phyloP scores from a whole-genome alignment of 2,888 invertebrate genomes.

The Dynastes maya region DNA sequence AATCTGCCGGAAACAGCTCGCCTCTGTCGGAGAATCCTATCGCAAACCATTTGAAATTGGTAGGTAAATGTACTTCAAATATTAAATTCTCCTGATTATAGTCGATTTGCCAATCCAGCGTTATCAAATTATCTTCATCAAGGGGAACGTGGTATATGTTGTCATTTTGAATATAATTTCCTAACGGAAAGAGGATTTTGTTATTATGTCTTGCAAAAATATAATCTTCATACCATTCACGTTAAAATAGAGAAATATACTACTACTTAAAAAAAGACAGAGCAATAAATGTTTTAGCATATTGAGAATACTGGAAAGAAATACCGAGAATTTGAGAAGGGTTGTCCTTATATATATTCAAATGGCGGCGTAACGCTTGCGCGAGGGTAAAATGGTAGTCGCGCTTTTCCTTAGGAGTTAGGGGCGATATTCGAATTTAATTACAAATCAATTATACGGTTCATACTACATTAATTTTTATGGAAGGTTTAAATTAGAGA shows the following conservation, averaged over 20 bases:
- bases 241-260: neutral
- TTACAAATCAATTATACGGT: neutral
- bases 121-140: slow-evolving; percentile 66
- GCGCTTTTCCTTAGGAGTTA: neutral
- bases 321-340: neutral
- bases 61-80: slow-evolving; percentile 73
- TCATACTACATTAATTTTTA: neutral
- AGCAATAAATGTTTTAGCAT: neutral
- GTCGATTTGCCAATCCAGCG: slow-evolving; percentile 72
- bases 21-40: slow-evolving; percentile 91
- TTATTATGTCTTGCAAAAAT: neutral
- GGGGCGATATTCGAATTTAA: neutral
- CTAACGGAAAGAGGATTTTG: neutral
- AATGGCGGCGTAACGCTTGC: slow-evolving; percentile 11
- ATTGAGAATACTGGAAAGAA: neutral
- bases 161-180: neutral
- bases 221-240: slow-evolving; percentile 15
- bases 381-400: neutral
- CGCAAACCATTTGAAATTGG: slow-evolving; percentile 81
- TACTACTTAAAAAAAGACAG: neutral
- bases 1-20: slow-evolving; percentile 81
- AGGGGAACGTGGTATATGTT: slow-evolving; percentile 67
- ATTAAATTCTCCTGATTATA: slow-evolving; percentile 67
- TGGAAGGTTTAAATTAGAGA: neutral
- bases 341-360: slow-evolving; percentile 10